Base-by-base conservation (phyloP, 2,888 invertebrate genomes). In the Andricus quercusramuli region DNA sequence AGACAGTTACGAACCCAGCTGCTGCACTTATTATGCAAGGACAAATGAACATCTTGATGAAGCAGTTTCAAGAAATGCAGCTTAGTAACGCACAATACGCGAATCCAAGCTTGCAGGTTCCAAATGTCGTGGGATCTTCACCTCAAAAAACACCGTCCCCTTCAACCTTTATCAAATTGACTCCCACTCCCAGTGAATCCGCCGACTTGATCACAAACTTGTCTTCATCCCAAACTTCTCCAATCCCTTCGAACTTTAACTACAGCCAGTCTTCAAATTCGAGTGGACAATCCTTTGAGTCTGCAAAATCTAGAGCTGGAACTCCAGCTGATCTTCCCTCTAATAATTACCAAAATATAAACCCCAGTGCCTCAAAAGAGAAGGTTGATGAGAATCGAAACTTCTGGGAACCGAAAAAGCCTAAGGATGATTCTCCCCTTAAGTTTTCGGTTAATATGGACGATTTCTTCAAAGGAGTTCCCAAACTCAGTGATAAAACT, bases 401-500 rank as follows among this genome's bases (percentile, higher is more conserved):
- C 25, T 62, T 25, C 62, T 25, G 62, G 25, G 6, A 62, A 13
- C 13, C 25, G 13, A 62, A 25, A 13, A 15, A 62, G 25, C 25
- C 62, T 62, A 11, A 62, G 1, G 62, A 1, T 62, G 37, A 37
- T n/a, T 32, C 37, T 6, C n/a, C n/a, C 9, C 17, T 20, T 9
- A 32, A n/a, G n/a, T 29, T n/a, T 32, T 20, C 29, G 3, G 6
- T 15, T n/a, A 20, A 56, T 74, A n/a, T 70, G 6, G 47, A 29
- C 4, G n/a, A 59, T 20, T 74, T 74, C 51, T 32, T 56, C 11
- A 74, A 37, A 56, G 32, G 56, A 6, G 32, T 56, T 32, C 56
- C 74, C 8, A 74, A 51, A 74, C n/a, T 74, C 22, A 70, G 20
- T n/a, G 74, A 74, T 13, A 56, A 74, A 13, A n/a, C 15, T n/a